Evolutionary conservation across 2,888 invertebrate species (phyloP), one percentile per base, ranked within the genome.

Genomic region (Drosophila paramelanica): DNA sequence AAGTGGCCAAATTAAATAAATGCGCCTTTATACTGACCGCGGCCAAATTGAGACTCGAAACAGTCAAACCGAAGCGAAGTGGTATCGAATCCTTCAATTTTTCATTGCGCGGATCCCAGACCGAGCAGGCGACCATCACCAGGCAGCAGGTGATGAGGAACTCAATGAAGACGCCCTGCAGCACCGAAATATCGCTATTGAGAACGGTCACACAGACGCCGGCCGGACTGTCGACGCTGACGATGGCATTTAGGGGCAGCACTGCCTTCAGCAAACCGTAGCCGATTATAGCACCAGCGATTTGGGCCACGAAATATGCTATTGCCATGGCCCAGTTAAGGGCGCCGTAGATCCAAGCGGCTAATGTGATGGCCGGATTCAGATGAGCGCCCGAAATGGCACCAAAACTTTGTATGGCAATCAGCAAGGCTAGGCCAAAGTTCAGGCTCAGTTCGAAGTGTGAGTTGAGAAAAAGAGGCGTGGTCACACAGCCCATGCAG

Each of bases 331-430:
- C 52, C 61, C 87, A 79, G 17, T 17, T 17, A 1, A 1, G 76
- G 73, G 1, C 60, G 33, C 91, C 90, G 56, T 91, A 91, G 8
- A 92, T 67, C 1, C 95, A 91, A 0, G 95, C 94, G 0, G 94
- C 94, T 7, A 96, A 87, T 0, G 96, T 95, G 13, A 96, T 95
- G 1, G 95, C 94, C 0, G 96, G 96, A 91, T 96, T 96, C 88
- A 96, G 93, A 85, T 95, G 96, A 0, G 96, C 95, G 25, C 95
- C 96, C 46, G 96, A 96, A 65, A 96, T 93, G 83, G 96, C 95
- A 0, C 96, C 96, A 70, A 96, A 95, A 53, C 94, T 94, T 94
- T 95, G 95, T 60, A 96, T 94, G 72, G 95, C 93, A 39, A 95
- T 92, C 91, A 95, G 93, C 45, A 96, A 95, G 7, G 94, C 93